These are phyloP conservation scores for Patiria miniata DNA, from an alignment of 35 echinoderm and acorn worm genomes.

Conservation along the genomic window DNA sequence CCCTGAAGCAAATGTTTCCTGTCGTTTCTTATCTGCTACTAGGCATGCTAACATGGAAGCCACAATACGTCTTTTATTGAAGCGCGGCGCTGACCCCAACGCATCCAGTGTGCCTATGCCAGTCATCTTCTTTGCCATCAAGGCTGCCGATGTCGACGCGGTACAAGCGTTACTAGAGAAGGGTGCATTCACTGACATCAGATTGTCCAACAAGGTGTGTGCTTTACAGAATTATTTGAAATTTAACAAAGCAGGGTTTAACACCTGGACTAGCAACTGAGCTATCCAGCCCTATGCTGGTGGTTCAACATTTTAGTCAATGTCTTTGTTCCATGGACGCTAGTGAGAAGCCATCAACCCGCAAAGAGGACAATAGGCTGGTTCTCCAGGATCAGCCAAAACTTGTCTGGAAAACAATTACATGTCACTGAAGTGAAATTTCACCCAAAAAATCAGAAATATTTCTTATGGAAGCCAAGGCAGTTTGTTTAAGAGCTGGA, in stretches of 20 bases:
- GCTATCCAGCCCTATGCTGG: no score
- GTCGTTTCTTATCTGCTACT: background rate
- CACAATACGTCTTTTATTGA: conserved; percentile 85
- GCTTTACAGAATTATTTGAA: background rate
- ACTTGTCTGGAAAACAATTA: no score
- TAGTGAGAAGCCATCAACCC: background rate
- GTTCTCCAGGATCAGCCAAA: no score
- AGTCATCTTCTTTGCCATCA: conserved; percentile 96
- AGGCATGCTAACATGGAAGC: conserved; percentile 95
- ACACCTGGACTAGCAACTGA: no score
- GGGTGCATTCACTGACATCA: conserved; percentile 67
- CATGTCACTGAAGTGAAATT: no score
- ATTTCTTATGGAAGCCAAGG: no score
- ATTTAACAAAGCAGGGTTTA: background rate
- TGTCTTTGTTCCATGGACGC: background rate
- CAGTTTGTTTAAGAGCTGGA: no score
- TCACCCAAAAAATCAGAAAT: no score
- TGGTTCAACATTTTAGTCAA: conserved; percentile 1
- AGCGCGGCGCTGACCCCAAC: conserved; percentile 92
- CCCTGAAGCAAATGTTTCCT: no score
- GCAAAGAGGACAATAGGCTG: no score
- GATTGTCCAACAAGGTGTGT: conserved; percentile 73
- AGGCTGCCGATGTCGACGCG: conserved; percentile 92
- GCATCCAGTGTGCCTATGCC: conserved; percentile 91
- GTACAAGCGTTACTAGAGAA: conserved; percentile 81